phyloP scores from a whole-genome alignment of 2,113 vertebrate genomes.

The Mirza zaza region DNA sequence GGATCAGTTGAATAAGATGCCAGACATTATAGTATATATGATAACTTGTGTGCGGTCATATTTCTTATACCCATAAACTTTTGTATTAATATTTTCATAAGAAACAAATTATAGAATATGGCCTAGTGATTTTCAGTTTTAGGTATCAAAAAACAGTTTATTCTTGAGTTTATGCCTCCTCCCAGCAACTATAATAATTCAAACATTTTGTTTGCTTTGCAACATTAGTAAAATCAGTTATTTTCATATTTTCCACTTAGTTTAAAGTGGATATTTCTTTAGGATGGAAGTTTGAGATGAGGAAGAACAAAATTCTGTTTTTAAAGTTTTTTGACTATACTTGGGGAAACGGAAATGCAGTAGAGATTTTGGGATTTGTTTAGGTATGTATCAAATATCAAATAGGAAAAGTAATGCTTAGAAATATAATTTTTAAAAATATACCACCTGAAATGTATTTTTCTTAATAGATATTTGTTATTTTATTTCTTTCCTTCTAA shows the following conservation, averaged over 20 bases:
- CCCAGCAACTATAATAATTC: not conserved
- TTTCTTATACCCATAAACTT: not conserved
- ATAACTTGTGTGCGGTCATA: not conserved
- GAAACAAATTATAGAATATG: not conserved
- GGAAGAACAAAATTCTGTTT: not conserved
- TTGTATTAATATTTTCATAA: not conserved
- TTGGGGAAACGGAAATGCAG: not conserved
- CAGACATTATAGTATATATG: not conserved
- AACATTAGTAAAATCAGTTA: slow-evolving; percentile 30
- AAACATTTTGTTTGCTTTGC: not conserved
- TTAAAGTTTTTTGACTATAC: not conserved
- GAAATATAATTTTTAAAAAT: not conserved
- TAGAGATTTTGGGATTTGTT: not conserved
- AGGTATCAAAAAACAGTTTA: not conserved
- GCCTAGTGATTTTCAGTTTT: not conserved
- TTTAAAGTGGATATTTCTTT: not conserved
- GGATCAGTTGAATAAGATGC: not conserved
- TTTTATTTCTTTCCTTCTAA: not conserved
- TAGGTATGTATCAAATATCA: not conserved
- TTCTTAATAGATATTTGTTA: not conserved
- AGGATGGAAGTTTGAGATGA: not conserved
- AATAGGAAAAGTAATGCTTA: not conserved
- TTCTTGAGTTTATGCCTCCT: not conserved
- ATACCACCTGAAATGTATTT: not conserved
- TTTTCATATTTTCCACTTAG: not conserved